A percentile compares a stretch with the other conserved stretches of the same genome.
These are phyloP conservation scores for Alouatta caraya DNA, from an alignment of 2,797 vertebrate species.

Conservation along the genomic window DNA sequence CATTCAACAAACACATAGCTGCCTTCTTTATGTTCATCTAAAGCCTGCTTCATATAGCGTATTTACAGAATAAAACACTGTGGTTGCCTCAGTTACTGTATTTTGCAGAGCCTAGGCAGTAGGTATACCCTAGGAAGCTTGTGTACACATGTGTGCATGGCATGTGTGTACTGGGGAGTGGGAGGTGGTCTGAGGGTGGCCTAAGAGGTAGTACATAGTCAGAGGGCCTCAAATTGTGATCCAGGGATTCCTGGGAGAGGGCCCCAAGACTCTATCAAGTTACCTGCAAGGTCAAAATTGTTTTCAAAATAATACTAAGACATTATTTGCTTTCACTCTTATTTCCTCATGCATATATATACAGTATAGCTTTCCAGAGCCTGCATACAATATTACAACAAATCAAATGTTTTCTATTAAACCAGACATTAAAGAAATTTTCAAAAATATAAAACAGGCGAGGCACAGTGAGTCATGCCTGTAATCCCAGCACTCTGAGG, in stretches of 20 bases:
- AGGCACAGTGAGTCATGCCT: neutral
- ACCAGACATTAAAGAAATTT: neutral
- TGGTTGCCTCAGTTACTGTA: neutral
- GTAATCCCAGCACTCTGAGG: neutral
- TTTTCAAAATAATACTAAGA: neutral
- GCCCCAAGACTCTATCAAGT: neutral
- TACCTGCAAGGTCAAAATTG: neutral
- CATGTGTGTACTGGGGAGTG: neutral
- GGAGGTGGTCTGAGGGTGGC: neutral
- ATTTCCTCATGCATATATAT: neutral
- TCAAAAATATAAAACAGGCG: neutral
- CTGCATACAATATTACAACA: neutral
- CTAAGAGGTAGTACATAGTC: neutral
- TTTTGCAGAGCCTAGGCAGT: neutral
- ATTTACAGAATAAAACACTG: neutral
- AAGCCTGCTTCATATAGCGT: neutral
- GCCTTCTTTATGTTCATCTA: neutral
- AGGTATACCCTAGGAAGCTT: neutral
- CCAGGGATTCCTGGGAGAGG: too few species aligned
- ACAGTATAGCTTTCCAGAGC: neutral
- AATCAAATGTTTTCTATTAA: neutral
- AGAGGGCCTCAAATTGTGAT: neutral
- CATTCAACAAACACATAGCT: neutral
- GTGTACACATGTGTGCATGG: too few species aligned
- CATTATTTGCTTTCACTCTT: neutral